phyloP scores from a whole-genome alignment of 2,797 vertebrate genomes.

The Bradypodion pumilum region DNA sequence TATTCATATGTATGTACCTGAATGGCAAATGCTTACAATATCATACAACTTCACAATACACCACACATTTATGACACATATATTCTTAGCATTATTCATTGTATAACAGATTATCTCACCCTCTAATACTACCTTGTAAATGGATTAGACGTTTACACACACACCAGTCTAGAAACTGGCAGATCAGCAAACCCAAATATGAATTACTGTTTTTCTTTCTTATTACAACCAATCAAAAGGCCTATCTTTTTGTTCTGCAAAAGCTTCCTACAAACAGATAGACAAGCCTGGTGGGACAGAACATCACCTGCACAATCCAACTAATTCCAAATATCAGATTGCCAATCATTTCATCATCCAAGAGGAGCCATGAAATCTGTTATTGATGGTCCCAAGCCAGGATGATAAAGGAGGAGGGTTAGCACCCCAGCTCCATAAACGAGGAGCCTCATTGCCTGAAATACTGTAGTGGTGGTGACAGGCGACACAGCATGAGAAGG shows the following conservation, averaged over 20 bases:
- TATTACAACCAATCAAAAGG: neutral
- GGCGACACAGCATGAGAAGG: too few species aligned
- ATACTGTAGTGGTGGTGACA: too few species aligned
- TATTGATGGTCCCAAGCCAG: too few species aligned
- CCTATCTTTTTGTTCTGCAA: neutral
- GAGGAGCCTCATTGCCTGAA: too few species aligned
- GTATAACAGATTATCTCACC: neutral
- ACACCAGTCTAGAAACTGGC: neutral
- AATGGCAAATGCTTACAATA: neutral
- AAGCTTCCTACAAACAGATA: neutral
- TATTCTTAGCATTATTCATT: neutral
- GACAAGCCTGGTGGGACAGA: neutral
- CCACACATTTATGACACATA: neutral
- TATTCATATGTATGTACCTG: neutral
- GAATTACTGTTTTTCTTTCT: neutral
- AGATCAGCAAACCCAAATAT: neutral
- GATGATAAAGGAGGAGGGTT: too few species aligned
- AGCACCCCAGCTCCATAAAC: too few species aligned
- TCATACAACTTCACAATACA: neutral
- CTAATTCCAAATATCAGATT: neutral
- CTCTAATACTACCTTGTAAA: neutral
- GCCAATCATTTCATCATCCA: neutral
- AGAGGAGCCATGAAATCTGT: too few species aligned
- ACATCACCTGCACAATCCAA: neutral
- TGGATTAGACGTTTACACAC: neutral